Evolutionary conservation across 2,888 invertebrate species (phyloP).

Genomic region (Selenia dentaria): DNA sequence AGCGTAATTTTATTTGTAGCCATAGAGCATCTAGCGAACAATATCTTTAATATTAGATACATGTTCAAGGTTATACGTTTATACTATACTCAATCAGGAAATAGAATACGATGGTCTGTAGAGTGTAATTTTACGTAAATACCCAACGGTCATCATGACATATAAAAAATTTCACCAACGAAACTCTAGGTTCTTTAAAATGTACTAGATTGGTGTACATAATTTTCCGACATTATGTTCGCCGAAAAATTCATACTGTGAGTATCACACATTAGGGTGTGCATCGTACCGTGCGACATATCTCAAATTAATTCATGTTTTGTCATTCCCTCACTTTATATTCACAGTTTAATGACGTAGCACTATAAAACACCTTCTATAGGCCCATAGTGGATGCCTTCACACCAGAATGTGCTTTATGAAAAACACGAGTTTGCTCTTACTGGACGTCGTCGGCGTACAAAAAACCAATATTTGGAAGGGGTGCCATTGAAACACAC

Average conservation of each 20-base stretch:
- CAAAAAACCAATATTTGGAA: constrained; percentile 83
- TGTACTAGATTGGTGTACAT: too few relatives aligned
- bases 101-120: too few relatives aligned
- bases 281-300: constrained; percentile 79
- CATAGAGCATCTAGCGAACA: too few relatives aligned
- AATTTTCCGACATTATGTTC: constrained; percentile 12
- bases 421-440: constrained; percentile 82
- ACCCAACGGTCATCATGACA: too few relatives aligned
- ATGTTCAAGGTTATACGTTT: too few relatives aligned
- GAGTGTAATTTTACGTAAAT: too few relatives aligned
- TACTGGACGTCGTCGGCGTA: constrained; percentile 71
- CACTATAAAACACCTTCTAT: constrained; percentile 64
- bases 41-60: too few relatives aligned
- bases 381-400: constrained; percentile 62
- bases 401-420: constrained; percentile 62
- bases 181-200: too few relatives aligned
- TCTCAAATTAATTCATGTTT: constrained; percentile 84
- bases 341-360: constrained; percentile 77
- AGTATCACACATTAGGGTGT: constrained; percentile 56
- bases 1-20: too few relatives aligned
- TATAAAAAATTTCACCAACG: too few relatives aligned
- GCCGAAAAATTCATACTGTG: constrained; percentile 33
- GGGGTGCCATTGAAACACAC: constrained; percentile 77
- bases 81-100: too few relatives aligned
- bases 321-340: constrained; percentile 83